Base-by-base conservation (phyloP, 2,888 invertebrate species). In the Schrankia costaestrigalis region DNA sequence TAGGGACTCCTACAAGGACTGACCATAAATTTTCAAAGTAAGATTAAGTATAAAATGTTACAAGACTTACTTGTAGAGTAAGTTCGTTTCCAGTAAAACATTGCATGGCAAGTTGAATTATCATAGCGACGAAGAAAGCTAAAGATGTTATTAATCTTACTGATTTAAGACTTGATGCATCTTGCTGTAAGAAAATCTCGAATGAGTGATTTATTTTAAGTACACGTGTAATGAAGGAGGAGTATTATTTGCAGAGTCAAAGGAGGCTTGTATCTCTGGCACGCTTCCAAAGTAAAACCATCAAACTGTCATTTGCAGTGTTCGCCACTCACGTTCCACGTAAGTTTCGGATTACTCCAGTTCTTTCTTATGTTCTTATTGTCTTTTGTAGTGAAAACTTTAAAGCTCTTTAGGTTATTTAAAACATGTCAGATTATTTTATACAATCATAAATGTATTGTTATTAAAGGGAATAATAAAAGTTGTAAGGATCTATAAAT, bases 51-150 rank as follows among this genome's bases (percentile, higher is more conserved):
- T n/a, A n/a, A n/a, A n/a, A n/a, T n/a, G n/a, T n/a, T n/a, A 8
- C 14, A 24, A 17, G 9, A 33, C 70, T 67, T 48, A 82, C 85
- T 59, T 85, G 78, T 23, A 77, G 46, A 1, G 85, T 83, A 0
- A 86, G 67, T 45, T 84, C 85, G 41, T 82, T 86, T 2, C 73
- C 81, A 19, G 86, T 79, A 42, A 85, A 80, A 45, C 86, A 87
- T 47, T 87, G 86, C 22, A 85, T 71, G 0, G 76, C 84, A 3
- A 86, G 67, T 35, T 87, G 86, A 30, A 73, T 76, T 25, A 85
- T 78, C 86, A 86, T 86, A 1, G 81, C 81, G 3, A 70, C 63
- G 51, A 87, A 87, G 57, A 86, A 87, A 9, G 86, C 84, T 10
- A 87, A 46, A 0, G 86, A 85, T 6, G 81, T 85, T 30, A 78